Conservation (phyloP, 2,797 vertebrate genomes). For the Chiloscyllium punctatum region DNA sequence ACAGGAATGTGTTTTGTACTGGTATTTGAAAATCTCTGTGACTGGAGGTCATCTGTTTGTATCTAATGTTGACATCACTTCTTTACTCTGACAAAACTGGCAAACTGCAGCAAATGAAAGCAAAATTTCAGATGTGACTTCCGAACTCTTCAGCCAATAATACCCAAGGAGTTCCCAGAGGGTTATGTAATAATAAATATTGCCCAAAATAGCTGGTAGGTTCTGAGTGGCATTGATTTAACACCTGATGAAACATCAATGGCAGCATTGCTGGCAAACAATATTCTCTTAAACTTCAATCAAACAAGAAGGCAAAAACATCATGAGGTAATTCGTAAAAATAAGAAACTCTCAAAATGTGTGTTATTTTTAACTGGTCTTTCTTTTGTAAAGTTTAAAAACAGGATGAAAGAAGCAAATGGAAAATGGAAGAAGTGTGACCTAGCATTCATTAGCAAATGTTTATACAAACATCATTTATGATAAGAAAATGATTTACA, state of each 20-base stretch:
- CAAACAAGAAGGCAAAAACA: neutral
- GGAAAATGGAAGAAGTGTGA: neutral
- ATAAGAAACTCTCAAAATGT: neutral
- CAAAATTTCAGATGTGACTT: neutral
- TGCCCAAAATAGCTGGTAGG: neutral
- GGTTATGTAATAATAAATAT: constrained; percentile 15
- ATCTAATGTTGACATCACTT: constrained; percentile 11
- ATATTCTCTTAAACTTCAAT: neutral
- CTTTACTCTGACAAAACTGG: constrained; percentile 2
- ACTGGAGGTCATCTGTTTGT: neutral
- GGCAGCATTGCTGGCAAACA: too few relatives aligned
- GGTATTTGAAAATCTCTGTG: neutral
- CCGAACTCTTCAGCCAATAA: neutral
- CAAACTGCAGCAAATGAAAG: neutral
- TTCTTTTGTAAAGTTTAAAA: neutral
- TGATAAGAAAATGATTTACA: too few relatives aligned
- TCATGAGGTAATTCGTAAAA: neutral
- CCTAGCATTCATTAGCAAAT: neutral
- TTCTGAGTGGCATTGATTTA: neutral
- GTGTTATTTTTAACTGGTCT: constrained; percentile 1
- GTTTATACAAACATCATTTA: neutral
- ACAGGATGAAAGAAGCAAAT: constrained; percentile 3
- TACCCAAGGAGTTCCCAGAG: neutral
- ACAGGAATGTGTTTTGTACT: neutral
- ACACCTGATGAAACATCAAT: constrained; percentile 16